phyloP scores from a whole-genome alignment of 1,140 invertebrate genomes.

The Nautilus pompilius region DNA sequence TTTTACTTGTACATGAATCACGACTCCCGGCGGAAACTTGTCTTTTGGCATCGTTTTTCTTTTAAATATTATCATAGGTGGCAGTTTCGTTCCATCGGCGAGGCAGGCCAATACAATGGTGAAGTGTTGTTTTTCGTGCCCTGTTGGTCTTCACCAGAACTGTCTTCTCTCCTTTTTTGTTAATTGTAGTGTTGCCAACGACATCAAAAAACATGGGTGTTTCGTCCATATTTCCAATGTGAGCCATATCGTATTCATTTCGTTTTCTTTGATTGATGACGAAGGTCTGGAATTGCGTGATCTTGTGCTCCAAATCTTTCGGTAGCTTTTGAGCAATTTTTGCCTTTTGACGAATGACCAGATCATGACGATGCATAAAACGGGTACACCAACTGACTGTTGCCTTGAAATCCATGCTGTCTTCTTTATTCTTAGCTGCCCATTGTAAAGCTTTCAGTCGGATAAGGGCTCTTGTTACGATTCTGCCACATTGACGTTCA shows the following conservation, averaged over 20 bases:
- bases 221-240: conserved; percentile 30
- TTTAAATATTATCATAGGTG: conserved; percentile 17
- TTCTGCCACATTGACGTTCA: too few relatives aligned
- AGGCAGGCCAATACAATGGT: conserved; percentile 14
- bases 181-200: conserved; percentile 17
- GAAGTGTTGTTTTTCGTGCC: conserved; percentile 18
- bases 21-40: conserved; percentile 2
- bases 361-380: conserved; percentile 15
- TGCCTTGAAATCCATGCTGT: conserved; percentile 12
- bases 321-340: conserved; percentile 25
- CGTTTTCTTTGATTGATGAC: conserved; percentile 11
- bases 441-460: too few relatives aligned
- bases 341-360: conserved; percentile 13
- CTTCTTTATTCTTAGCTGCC: too few relatives aligned
- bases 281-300: conserved; percentile 14
- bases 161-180: conserved; percentile 13
- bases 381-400: conserved; percentile 16
- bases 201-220: conserved; percentile 21
- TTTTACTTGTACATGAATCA: too few relatives aligned
- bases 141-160: conserved; percentile 16
- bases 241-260: conserved; percentile 2
- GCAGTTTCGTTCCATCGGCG: conserved; percentile 14
- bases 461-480: too few relatives aligned
- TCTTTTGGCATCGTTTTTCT: conserved; percentile 13
- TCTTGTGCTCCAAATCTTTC: conserved; percentile 12